Percentiles rank a stretch among this genome's conserved stretches.
These are phyloP conservation scores for Dolomedes plantarius DNA, from an alignment of 2,888 invertebrate species.

Conservation along the genomic window DNA sequence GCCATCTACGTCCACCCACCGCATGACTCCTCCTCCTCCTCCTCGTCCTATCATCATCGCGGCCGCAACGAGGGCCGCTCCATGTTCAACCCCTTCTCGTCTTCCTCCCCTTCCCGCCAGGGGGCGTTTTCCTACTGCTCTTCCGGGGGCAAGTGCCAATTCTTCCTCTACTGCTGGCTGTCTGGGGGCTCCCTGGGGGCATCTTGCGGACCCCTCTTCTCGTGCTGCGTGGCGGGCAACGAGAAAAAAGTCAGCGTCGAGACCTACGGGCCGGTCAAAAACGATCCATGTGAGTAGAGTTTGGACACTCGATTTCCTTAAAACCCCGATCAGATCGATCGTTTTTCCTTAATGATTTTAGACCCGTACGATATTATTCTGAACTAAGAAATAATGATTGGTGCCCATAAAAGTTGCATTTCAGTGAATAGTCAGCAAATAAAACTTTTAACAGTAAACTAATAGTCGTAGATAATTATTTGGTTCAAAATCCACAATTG, in stretches of 20 bases:
- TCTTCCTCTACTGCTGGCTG: conserved; percentile 74
- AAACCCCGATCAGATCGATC: too few species aligned
- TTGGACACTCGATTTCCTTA: not conserved
- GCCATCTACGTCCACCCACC: conserved; percentile 59
- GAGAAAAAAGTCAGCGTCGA: conserved; percentile 77
- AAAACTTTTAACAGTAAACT: too few species aligned
- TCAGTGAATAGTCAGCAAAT: too few species aligned
- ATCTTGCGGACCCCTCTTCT: conserved; percentile 74
- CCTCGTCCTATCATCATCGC: not conserved
- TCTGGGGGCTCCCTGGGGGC: conserved; percentile 73
- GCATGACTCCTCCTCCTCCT: not conserved
- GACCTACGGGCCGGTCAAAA: conserved; percentile 85
- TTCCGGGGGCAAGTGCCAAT: conserved; percentile 73
- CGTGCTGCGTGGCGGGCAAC: conserved; percentile 72
- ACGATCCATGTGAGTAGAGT: conserved; percentile 85
- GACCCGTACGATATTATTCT: too few species aligned
- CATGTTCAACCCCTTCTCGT: conserved; percentile 19
- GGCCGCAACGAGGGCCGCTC: conserved; percentile 27
- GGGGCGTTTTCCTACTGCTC: conserved; percentile 66
- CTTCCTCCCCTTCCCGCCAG: conserved; percentile 34
- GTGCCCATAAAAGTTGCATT: too few species aligned
- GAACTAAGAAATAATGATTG: too few species aligned
- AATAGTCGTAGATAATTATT: too few species aligned
- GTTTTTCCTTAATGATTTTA: too few species aligned
- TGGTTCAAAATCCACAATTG: too few species aligned